A percentile compares a stretch with the other conserved stretches of the same genome.
These are phyloP conservation scores for Elephantulus edwardii DNA, from an alignment of 2,113 vertebrate species.

Conservation along the genomic window DNA sequence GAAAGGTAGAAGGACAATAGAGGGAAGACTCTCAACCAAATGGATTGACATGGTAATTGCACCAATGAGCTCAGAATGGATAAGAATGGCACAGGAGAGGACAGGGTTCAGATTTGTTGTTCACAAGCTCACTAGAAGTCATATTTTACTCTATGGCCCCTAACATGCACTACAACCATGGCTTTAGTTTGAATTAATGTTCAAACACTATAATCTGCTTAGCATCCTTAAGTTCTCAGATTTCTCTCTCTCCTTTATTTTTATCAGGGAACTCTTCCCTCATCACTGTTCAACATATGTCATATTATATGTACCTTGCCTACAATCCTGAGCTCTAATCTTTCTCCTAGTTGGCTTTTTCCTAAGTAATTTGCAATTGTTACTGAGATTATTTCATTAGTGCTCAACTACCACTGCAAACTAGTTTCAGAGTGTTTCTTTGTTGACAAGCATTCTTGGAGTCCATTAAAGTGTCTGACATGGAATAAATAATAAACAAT, in stretches of 20 bases:
- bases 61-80: too few relatives aligned
- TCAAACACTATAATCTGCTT: not conserved
- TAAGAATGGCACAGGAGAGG: too few relatives aligned
- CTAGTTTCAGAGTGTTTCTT: not conserved
- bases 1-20: too few relatives aligned
- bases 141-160: too few relatives aligned
- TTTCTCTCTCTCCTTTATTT: not conserved
- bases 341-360: not conserved
- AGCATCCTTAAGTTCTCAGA: not conserved
- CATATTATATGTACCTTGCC: not conserved
- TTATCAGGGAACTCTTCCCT: not conserved
- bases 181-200: not conserved
- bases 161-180: too few relatives aligned
- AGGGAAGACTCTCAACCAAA: too few relatives aligned
- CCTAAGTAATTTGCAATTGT: not conserved
- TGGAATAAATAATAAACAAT: not conserved
- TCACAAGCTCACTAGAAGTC: too few relatives aligned
- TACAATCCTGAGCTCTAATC: not conserved
- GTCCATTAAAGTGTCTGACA: not conserved
- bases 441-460: not conserved
- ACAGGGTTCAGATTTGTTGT: too few relatives aligned
- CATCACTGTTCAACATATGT: not conserved
- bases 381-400: not conserved
- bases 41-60: too few relatives aligned
- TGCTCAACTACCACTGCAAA: not conserved